Evolutionary conservation across 2,113 vertebrate species (phyloP).

Genomic region (Antechinus flavipes): DNA sequence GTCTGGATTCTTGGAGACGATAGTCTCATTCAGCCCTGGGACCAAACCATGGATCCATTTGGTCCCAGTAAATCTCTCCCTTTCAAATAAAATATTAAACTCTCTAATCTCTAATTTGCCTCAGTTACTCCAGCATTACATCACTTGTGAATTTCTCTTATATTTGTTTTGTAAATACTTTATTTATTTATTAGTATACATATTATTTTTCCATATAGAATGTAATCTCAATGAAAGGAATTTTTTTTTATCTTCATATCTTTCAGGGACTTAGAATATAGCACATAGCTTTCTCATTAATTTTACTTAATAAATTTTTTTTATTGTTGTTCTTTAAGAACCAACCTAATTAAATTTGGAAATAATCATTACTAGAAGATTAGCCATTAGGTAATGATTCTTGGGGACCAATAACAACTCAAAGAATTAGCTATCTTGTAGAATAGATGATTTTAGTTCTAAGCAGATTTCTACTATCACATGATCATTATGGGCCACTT

Average conservation of each 20-base stretch:
- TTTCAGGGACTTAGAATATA: background rate
- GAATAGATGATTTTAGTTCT: background rate
- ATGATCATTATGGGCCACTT: background rate
- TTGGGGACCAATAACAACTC: background rate
- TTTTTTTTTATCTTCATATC: background rate
- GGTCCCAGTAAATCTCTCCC: no score
- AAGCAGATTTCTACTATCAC: background rate
- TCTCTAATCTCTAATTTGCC: no score
- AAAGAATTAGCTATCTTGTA: background rate
- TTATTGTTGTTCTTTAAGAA: background rate
- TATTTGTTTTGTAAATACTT: background rate
- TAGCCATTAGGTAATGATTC: background rate
- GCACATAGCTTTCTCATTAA: background rate
- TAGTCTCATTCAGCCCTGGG: no score
- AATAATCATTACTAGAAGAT: background rate
- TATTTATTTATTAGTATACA: background rate
- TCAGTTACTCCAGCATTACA: background rate
- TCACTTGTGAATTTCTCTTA: background rate
- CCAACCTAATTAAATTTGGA: background rate
- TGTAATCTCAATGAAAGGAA: background rate
- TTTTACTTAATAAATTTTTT: background rate
- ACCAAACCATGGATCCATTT: no score
- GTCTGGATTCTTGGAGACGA: no score
- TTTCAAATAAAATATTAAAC: no score
- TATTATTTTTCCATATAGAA: background rate